Evolutionary conservation across 2,888 invertebrate genomes (phyloP), one percentile per base, ranked within the genome.

Genomic region (Pteria penguin): DNA sequence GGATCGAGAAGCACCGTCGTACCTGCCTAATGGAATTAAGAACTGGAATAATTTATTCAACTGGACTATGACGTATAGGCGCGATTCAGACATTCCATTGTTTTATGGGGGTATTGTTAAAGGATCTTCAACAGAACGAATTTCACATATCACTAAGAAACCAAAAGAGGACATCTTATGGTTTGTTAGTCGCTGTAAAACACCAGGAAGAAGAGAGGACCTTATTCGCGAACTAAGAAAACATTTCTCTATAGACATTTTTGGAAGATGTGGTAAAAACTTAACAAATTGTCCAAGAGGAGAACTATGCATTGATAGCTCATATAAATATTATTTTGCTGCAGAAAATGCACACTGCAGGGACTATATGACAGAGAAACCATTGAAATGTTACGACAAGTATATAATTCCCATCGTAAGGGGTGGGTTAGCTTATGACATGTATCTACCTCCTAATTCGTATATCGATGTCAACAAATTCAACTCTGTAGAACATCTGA

Each of bases 101-200:
- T 98, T 98, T 0, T 98, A 98, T 91, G 98, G 98, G 92, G 93
- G 96, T 86, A 98, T 97, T 97, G 95, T 96, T 69, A 97, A 97
- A 92, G 96, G 95, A 90, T n/a, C n/a, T n/a, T 95, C 95, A 89
- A 93, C 94, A 22, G 92, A 93, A 94, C 0, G 93, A 93, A 65
- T 66, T n/a, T n/a, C n/a, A n/a, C n/a, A n/a, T n/a, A 14, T 45
- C 11, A 45, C 45, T 8, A 45, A 33, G 4, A 82, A 76, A 67
- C 88, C 91, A 78, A 90, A 85, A 80, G 89, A 89, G 2, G 96
- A 96, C 0, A 92, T 97, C 4, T 98, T 98, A 71, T 98, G 98
- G 97, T 98, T 98, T 93, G 98, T 98, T 72, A 98, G 98, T 52
- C 98, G 98, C 93, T 98, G 98, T 91, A 96, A 96, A 82, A 97